phyloP scores from a whole-genome alignment of 2,888 invertebrate species.

The Folsomia manolachei region DNA sequence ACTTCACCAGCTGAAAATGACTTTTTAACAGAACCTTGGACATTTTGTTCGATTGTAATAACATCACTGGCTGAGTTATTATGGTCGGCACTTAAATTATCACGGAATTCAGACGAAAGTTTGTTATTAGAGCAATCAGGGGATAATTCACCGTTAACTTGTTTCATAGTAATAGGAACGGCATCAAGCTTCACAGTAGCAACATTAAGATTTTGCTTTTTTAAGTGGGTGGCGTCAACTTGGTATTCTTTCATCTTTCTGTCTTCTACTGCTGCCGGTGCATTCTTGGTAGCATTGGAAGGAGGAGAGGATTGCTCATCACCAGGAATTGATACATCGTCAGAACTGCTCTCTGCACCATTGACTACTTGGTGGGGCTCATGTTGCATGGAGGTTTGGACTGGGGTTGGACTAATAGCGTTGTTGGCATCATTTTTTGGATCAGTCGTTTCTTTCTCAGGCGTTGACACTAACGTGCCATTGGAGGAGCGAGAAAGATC shows the following conservation, averaged over 20 bases:
- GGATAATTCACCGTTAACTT: not conserved
- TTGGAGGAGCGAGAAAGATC: not conserved
- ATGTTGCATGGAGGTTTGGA: not conserved
- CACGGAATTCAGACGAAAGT: constrained; percentile 19
- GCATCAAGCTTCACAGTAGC: not conserved
- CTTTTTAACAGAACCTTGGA: constrained; percentile 13
- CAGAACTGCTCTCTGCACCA: constrained; percentile 17
- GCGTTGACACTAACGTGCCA: not conserved
- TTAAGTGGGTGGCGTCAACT: no score
- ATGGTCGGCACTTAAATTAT: constrained; percentile 39
- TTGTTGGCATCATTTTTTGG: not conserved
- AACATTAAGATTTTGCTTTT: no score
- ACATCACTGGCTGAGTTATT: constrained; percentile 8
- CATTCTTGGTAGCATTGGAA: not conserved
- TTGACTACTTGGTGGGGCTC: constrained; percentile 16
- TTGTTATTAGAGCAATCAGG: not conserved
- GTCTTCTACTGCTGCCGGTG: no score
- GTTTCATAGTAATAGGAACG: constrained; percentile 4
- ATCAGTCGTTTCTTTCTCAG: not conserved
- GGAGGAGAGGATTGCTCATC: no score
- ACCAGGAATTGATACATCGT: constrained; percentile 15
- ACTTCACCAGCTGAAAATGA: constrained; percentile 21
- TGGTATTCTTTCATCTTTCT: no score
- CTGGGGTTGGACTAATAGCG: not conserved
- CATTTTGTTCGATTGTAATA: constrained; percentile 19